Evolutionary conservation across 2,888 invertebrate species (phyloP).

Genomic region (Idaea biselata): DNA sequence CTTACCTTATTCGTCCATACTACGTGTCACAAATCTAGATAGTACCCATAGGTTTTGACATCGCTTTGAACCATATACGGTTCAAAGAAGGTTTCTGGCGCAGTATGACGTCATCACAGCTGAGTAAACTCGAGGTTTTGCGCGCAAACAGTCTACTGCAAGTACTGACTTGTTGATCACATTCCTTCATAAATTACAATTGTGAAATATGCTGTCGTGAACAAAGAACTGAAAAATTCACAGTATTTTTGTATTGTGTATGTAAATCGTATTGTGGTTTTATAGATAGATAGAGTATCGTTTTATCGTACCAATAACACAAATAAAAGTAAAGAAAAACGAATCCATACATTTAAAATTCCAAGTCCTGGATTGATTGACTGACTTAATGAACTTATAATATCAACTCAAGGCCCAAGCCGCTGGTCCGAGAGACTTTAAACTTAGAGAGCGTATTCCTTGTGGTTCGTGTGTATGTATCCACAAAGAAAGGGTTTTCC

Average conservation of each 20-base stretch:
- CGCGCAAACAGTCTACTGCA: conserved; percentile 38
- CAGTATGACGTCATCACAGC: conserved; percentile 47
- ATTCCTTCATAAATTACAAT: conserved; percentile 20
- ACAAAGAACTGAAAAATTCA: conserved; percentile 14
- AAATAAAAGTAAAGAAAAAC: conserved; percentile 2
- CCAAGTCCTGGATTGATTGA: no score
- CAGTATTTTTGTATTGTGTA: conserved; percentile 3
- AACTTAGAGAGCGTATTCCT: no score
- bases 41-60: neutral
- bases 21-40: neutral
- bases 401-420: no score
- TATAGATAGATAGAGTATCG: no score
- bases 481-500: no score
- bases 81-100: conserved; percentile 34
- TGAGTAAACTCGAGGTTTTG: conserved; percentile 43
- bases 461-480: no score
- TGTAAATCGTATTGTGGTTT: neutral
- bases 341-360: no score
- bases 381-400: no score
- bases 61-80: conserved; percentile 7
- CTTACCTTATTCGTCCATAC: neutral
- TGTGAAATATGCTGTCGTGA: conserved; percentile 13
- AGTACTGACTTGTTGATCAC: conserved; percentile 26
- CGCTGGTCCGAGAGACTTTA: no score
- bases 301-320: neutral